These are phyloP conservation scores for Atractosteus spatula DNA, from an alignment of 2,113 vertebrate genomes.

Conservation along the genomic window DNA sequence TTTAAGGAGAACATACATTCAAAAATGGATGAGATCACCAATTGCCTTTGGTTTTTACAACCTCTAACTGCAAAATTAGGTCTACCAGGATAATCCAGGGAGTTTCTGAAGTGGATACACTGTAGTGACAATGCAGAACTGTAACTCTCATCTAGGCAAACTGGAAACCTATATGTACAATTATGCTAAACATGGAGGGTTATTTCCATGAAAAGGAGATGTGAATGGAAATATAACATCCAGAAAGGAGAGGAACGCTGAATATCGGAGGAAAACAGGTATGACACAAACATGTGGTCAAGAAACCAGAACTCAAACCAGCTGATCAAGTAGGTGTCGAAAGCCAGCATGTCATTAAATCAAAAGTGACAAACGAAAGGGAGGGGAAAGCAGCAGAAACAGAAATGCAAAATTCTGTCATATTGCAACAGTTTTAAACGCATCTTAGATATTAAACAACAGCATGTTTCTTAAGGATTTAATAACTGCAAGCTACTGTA, in stretches of 20 bases:
- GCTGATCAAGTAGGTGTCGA: constrained; percentile 2
- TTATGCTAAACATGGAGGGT: constrained; percentile 9
- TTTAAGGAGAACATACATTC: too few relatives aligned
- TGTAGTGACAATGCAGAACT: too few relatives aligned
- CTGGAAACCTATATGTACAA: background rate
- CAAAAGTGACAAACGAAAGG: constrained; percentile 21
- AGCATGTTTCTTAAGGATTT: constrained; percentile 34
- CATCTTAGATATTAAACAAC: constrained; percentile 45
- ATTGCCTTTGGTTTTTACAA: too few relatives aligned
- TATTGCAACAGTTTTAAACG: constrained; percentile 37
- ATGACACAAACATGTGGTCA: constrained; percentile 13
- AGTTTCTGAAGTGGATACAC: too few relatives aligned
- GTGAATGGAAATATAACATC: constrained; percentile 25
- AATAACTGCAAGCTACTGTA: constrained; percentile 45
- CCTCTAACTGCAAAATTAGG: too few relatives aligned
- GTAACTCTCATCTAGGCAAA: too few relatives aligned
- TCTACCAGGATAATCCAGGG: too few relatives aligned
- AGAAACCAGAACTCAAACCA: constrained; percentile 17
- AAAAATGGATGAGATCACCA: too few relatives aligned
- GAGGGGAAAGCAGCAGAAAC: background rate
- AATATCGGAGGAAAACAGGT: constrained; percentile 24
- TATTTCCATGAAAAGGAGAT: constrained; percentile 11
- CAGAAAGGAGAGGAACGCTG: constrained; percentile 16
- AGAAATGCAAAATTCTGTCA: constrained; percentile 26
- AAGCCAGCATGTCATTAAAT: constrained; percentile 16